Percentiles rank a stretch among this genome's conserved stretches.
phyloP scores from a whole-genome alignment of 2,113 vertebrate species.

The Campylomormyrus tamandua region DNA sequence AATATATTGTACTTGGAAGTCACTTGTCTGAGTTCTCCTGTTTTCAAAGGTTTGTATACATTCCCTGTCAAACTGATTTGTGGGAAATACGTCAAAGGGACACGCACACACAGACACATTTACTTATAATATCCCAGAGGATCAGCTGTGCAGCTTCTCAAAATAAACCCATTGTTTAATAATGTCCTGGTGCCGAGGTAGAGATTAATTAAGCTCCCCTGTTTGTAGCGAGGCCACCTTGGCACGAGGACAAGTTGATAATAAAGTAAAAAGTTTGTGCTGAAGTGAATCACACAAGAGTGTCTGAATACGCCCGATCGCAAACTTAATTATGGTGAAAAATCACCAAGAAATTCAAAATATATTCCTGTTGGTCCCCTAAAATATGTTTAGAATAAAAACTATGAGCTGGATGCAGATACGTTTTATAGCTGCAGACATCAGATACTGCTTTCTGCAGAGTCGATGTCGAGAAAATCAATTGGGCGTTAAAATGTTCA shows the following conservation, averaged over 20 bases:
- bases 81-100: background rate
- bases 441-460: background rate
- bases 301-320: background rate
- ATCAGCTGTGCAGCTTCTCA: background rate
- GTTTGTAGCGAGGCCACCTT: conserved; percentile 8
- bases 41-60: background rate
- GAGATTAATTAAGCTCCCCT: conserved; percentile 5
- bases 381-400: background rate
- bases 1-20: too few relatives aligned
- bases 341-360: background rate
- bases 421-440: background rate
- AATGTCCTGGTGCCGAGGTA: background rate
- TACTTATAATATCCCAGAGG: background rate
- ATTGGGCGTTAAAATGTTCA: background rate
- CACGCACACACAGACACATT: background rate
- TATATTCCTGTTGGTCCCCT: background rate
- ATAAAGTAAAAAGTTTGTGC: conserved; percentile 7
- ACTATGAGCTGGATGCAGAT: background rate
- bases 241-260: conserved; percentile 13
- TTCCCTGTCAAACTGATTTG: background rate
- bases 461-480: background rate
- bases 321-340: background rate
- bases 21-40: background rate
- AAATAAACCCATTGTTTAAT: conserved; percentile 17
- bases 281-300: background rate